These are phyloP conservation scores for Bombus breviceps DNA, from an alignment of 1,140 invertebrate genomes.

Conservation along the genomic window DNA sequence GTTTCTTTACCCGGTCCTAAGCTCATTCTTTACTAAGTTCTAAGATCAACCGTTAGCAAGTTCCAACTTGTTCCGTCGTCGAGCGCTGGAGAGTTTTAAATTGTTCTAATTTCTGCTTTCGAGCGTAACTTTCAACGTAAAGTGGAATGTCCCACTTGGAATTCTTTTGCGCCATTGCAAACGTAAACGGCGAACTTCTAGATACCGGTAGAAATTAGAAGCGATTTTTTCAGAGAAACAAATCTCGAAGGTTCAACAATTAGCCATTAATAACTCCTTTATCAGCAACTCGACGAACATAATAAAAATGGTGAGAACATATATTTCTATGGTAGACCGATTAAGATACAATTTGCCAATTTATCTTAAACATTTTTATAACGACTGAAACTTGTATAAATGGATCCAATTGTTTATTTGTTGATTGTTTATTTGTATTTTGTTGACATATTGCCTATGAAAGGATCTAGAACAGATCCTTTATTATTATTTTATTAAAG, in stretches of 20 bases:
- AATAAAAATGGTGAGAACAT: neutral
- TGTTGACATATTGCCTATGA: no score
- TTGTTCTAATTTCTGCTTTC: conserved; percentile 25
- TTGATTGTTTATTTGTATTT: no score
- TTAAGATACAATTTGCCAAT: no score
- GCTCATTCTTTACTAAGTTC: neutral
- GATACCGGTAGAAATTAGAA: neutral
- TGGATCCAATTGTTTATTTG: neutral
- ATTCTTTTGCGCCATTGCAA: neutral
- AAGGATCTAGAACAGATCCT: neutral
- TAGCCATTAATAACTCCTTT: neutral
- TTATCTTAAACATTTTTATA: no score
- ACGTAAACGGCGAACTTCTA: neutral
- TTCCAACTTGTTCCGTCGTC: neutral
- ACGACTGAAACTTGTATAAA: neutral
- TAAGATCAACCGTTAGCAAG: conserved; percentile 11
- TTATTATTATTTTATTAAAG: no score
- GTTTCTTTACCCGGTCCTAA: neutral
- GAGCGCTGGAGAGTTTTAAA: neutral
- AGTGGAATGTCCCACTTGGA: neutral
- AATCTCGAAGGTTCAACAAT: neutral
- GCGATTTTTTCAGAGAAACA: neutral
- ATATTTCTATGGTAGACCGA: neutral
- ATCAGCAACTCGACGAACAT: neutral
- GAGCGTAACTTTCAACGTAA: conserved; percentile 16